Evolutionary conservation across 2,888 invertebrate genomes (phyloP).

Genomic region (Idaea straminata): DNA sequence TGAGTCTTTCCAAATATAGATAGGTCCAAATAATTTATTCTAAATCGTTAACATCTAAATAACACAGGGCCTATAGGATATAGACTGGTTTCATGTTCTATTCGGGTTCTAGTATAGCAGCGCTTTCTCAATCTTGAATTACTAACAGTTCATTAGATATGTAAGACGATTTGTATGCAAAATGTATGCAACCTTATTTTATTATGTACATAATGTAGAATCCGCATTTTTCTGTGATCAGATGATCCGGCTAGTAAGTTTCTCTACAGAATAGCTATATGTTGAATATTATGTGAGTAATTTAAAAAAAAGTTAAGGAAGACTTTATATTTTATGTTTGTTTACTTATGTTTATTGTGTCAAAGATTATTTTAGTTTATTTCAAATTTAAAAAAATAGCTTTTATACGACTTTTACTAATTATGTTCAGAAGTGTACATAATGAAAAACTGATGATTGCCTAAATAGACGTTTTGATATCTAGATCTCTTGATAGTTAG

Average conservation of each 20-base stretch:
- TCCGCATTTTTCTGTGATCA: background rate
- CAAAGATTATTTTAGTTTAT: too few species aligned
- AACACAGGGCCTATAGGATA: background rate
- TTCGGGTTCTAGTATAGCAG: background rate
- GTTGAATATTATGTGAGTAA: too few species aligned
- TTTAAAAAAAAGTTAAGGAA: too few species aligned
- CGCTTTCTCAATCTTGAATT: background rate
- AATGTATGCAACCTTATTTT: background rate
- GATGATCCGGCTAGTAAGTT: background rate
- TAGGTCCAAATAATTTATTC: background rate
- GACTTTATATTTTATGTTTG: too few species aligned
- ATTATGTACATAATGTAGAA: background rate
- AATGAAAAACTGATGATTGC: too few species aligned
- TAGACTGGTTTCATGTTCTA: background rate
- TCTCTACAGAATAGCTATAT: background rate
- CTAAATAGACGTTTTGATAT: too few species aligned
- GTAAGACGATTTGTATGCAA: constrained; percentile 1
- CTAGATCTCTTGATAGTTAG: too few species aligned
- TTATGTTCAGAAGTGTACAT: too few species aligned
- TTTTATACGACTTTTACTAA: too few species aligned
- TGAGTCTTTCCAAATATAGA: too few species aligned
- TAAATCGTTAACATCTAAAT: background rate
- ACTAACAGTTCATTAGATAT: background rate
- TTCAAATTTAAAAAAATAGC: too few species aligned
- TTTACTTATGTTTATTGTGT: too few species aligned